Evolutionary conservation across 2,888 invertebrate species (phyloP).

Genomic region (Parthenolecanium corni): DNA sequence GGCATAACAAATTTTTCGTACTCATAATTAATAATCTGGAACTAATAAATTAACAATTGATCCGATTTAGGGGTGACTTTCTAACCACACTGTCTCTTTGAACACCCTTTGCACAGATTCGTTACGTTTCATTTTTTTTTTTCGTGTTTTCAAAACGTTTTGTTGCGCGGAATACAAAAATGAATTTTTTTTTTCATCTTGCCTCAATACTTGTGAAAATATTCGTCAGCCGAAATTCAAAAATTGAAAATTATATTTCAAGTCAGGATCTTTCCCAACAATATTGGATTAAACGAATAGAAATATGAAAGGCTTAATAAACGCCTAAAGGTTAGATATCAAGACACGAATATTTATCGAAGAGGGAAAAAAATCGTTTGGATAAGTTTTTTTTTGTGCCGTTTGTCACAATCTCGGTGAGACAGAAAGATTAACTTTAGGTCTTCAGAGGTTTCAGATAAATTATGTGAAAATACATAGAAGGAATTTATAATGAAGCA

Average conservation of each 20-base stretch:
- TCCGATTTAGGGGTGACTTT: background rate
- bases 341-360: slow-evolving; percentile 10
- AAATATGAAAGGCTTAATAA: slow-evolving; percentile 17
- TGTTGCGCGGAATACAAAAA: background rate
- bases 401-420: slow-evolving; percentile 1
- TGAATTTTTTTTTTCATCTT: background rate
- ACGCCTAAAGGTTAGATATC: slow-evolving; percentile 12
- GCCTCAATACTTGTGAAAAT: background rate
- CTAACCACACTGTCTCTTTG: background rate
- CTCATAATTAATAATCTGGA: slow-evolving; percentile 9
- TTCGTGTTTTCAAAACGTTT: background rate
- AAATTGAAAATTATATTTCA: slow-evolving; percentile 9
- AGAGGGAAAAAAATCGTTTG: background rate
- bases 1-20: slow-evolving; percentile 15
- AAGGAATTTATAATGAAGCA: too few relatives aligned
- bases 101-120: background rate
- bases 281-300: slow-evolving; percentile 19
- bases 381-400: background rate
- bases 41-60: slow-evolving; percentile 18
- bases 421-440: slow-evolving; percentile 4
- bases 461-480: background rate
- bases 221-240: background rate
- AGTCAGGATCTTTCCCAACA: slow-evolving; percentile 11
- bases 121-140: background rate
- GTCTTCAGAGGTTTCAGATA: background rate